Percentiles rank a stretch among this genome's conserved stretches.
phyloP scores from a whole-genome alignment of 2,797 vertebrate species.

The Cirrhinus mrigala region DNA sequence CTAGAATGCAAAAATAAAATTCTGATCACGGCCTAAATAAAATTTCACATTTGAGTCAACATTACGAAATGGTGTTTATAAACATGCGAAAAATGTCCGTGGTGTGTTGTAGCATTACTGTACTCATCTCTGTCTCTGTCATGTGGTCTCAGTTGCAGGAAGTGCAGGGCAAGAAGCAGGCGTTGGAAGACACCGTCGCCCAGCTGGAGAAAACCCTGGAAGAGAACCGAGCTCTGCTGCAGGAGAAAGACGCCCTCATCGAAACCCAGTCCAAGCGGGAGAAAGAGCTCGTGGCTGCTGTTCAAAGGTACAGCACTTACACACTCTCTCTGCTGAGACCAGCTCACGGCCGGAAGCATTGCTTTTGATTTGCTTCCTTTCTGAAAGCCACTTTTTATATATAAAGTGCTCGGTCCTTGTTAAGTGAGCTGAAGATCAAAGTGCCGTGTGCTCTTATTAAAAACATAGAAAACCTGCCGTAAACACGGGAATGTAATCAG shows the following conservation, averaged over 20 bases:
- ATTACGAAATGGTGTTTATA: not conserved
- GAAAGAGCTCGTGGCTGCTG: slow-evolving; percentile 88
- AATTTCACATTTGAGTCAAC: not conserved
- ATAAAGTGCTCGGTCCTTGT: not conserved
- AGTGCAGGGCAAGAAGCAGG: slow-evolving; percentile 77
- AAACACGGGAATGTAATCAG: not conserved
- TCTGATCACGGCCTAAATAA: not conserved
- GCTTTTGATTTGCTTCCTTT: not conserved
- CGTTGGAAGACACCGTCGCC: slow-evolving; percentile 79
- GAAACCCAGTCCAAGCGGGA: slow-evolving; percentile 87
- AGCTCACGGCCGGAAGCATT: not conserved
- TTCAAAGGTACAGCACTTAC: slow-evolving; percentile 84
- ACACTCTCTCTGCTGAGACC: not conserved
- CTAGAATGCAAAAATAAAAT: not conserved
- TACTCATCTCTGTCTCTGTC: slow-evolving; percentile 1
- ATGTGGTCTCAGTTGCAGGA: slow-evolving; percentile 71
- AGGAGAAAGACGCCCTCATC: slow-evolving; percentile 85
- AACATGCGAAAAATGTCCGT: not conserved
- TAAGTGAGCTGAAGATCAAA: slow-evolving; percentile 10
- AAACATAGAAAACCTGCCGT: not conserved
- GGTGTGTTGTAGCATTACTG: not conserved
- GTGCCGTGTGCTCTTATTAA: not conserved
- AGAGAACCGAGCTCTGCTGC: slow-evolving; percentile 65
- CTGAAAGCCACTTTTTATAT: slow-evolving; percentile 17
- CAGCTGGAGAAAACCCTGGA: slow-evolving; percentile 86